Evolutionary conservation across 2,888 invertebrate genomes (phyloP).

Genomic region (Plagodis pulveraria): DNA sequence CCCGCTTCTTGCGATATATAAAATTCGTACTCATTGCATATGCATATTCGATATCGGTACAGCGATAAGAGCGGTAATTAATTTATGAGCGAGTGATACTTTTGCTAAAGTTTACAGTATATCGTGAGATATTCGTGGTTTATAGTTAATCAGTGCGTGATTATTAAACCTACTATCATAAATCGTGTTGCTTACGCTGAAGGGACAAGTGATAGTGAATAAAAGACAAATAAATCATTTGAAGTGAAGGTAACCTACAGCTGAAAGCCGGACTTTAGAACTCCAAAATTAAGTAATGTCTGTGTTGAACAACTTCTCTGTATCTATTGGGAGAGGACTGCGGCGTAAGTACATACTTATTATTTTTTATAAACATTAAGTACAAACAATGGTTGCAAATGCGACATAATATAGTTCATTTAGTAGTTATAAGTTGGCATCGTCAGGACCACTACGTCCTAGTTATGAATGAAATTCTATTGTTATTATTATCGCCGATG

Average conservation of each 20-base stretch:
- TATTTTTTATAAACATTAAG: background rate
- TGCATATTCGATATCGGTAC: too few relatives aligned
- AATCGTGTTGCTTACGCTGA: conserved; percentile 3
- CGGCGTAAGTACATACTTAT: conserved; percentile 67
- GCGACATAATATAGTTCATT: too few relatives aligned
- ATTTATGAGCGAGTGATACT: conserved; percentile 23
- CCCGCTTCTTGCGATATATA: conserved; percentile 53
- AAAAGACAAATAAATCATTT: conserved; percentile 1
- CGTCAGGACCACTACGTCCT: too few relatives aligned
- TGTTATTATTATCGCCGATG: too few relatives aligned
- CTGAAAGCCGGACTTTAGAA: conserved; percentile 29
- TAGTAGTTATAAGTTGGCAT: too few relatives aligned
- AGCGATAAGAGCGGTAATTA: conserved; percentile 12
- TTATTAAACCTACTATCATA: conserved; percentile 1
- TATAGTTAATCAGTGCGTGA: conserved; percentile 21
- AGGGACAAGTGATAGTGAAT: background rate
- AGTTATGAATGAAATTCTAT: too few relatives aligned
- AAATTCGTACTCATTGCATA: conserved; percentile 22
- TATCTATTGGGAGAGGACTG: conserved; percentile 69
- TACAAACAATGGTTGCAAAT: too few relatives aligned
- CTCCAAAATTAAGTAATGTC: conserved; percentile 56
- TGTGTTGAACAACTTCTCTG: conserved; percentile 74
- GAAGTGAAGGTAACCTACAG: conserved; percentile 38
- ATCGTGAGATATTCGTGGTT: conserved; percentile 30
- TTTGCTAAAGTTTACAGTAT: conserved; percentile 12